Evolutionary conservation across 2,888 invertebrate genomes (phyloP).

Genomic region (Barypeithes pellucidus): DNA sequence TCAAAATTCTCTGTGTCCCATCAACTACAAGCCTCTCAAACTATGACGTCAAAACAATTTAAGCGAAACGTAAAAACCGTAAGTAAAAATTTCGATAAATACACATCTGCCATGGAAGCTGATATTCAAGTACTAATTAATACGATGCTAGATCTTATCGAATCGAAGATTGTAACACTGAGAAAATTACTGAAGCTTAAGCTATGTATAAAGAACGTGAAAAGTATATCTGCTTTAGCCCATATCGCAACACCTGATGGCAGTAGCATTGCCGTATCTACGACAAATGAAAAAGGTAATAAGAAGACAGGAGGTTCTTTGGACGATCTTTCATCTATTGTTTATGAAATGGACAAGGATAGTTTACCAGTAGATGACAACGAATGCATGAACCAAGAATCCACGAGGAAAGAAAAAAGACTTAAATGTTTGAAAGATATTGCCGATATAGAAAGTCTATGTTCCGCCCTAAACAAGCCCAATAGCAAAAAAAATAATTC

Average conservation of each 20-base stretch:
- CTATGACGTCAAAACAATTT: conserved; percentile 43
- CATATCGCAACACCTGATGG: conserved; percentile 8
- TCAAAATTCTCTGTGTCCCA: conserved; percentile 33
- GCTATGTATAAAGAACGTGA: conserved; percentile 51
- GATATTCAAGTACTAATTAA: conserved; percentile 54
- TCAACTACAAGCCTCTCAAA: conserved; percentile 3
- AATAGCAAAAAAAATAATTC: neutral
- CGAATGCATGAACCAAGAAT: conserved; percentile 8
- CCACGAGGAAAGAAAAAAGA: conserved; percentile 3
- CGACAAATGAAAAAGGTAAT: neutral
- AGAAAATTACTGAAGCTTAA: conserved; percentile 56
- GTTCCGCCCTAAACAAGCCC: conserved; percentile 28
- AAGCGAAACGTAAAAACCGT: conserved; percentile 47
- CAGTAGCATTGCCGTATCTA: conserved; percentile 1
- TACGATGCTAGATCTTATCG: conserved; percentile 55
- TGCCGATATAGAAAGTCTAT: conserved; percentile 34
- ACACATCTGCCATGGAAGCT: conserved; percentile 53
- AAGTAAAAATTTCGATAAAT: conserved; percentile 53
- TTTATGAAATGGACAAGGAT: conserved; percentile 38
- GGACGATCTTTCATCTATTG: conserved; percentile 44
- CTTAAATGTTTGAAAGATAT: conserved; percentile 26
- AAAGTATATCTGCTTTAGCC: conserved; percentile 28
- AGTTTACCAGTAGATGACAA: conserved; percentile 20
- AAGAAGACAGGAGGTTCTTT: conserved; percentile 26
- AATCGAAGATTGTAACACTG: conserved; percentile 53